A percentile compares a stretch with the other conserved stretches of the same genome.
These are phyloP conservation scores for Blastobasis adustella DNA, from an alignment of 2,888 invertebrate genomes.

Conservation along the genomic window DNA sequence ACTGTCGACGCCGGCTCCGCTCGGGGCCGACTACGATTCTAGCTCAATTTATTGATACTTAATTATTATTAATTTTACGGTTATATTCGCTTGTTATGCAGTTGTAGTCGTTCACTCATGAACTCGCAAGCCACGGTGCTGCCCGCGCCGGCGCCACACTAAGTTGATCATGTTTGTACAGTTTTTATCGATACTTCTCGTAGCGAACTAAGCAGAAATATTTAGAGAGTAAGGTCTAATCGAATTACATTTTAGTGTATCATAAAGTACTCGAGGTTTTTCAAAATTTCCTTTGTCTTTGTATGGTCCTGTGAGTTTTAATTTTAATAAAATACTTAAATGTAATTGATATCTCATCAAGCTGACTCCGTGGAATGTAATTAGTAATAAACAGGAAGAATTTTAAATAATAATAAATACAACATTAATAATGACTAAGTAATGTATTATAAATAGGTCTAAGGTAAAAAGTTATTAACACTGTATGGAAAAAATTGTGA, in stretches of 20 bases:
- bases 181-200: constrained; percentile 70
- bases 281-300: constrained; percentile 57
- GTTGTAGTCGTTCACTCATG: constrained; percentile 34
- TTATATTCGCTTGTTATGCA: constrained; percentile 61
- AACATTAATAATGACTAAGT: constrained; percentile 69
- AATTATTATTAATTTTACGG: constrained; percentile 35
- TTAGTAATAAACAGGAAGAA: constrained; percentile 69
- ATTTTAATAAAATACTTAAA: constrained; percentile 33
- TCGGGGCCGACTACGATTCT: constrained; percentile 26
- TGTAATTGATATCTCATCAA: constrained; percentile 46
- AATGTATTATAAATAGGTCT: constrained; percentile 72
- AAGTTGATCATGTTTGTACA: constrained; percentile 66
- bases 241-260: constrained; percentile 72
- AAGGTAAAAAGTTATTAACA: constrained; percentile 76
- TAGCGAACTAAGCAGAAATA: constrained; percentile 69
- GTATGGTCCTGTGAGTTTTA: constrained; percentile 51
- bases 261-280: constrained; percentile 58
- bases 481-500: constrained; percentile 76
- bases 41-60: constrained; percentile 70
- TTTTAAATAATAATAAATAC: constrained; percentile 70
- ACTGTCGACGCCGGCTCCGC: constrained; percentile 1
- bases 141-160: constrained; percentile 19
- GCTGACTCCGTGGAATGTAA: constrained; percentile 64
- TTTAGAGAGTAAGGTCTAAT: constrained; percentile 73
- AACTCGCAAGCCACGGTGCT: constrained; percentile 61